phyloP scores from a whole-genome alignment of 2,113 vertebrate genomes.

The Agapornis roseicollis region DNA sequence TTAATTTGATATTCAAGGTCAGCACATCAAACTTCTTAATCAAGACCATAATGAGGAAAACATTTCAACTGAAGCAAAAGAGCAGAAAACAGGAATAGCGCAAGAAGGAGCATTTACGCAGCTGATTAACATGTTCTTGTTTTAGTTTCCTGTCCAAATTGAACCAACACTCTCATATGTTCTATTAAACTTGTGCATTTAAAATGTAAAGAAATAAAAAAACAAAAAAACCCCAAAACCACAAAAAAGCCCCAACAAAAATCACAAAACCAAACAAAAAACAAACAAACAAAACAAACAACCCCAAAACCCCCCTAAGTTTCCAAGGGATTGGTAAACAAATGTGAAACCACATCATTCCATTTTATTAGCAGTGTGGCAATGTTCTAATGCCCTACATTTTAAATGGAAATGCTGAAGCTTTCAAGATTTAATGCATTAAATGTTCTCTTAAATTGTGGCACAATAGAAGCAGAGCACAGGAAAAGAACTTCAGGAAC shows the following conservation, averaged over 20 bases:
- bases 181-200: background rate
- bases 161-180: background rate
- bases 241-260: too few species aligned
- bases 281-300: too few species aligned
- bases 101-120: background rate
- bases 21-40: conserved; percentile 61
- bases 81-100: background rate
- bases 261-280: background rate
- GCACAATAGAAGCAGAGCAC: background rate
- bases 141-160: background rate
- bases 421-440: background rate
- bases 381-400: background rate
- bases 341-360: background rate
- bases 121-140: background rate
- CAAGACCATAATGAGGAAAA: conserved; percentile 43
- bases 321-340: background rate
- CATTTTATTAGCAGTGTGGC: background rate
- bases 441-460: background rate
- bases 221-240: too few species aligned
- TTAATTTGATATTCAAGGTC: conserved; percentile 67
- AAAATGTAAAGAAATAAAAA: background rate
- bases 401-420: background rate
- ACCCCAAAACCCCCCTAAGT: background rate
- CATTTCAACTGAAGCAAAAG: background rate
- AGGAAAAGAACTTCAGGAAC: background rate